Base-by-base conservation (phyloP, 1,140 invertebrate species). In the Drosophila novamexicana region DNA sequence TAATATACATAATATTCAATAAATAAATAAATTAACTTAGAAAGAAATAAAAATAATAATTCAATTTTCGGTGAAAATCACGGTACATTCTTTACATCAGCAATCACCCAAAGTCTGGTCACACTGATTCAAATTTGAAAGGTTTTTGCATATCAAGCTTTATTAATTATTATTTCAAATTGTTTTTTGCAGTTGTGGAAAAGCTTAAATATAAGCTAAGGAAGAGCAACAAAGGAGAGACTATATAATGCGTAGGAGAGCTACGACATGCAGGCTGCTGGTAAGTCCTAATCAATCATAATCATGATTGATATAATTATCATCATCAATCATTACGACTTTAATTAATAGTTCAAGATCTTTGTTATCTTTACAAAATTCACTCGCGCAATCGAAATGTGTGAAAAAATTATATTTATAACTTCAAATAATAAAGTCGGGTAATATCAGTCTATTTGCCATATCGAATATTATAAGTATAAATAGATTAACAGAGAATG, bases 181-280 rank as follows among this genome's bases (percentile, higher is more conserved):
- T 6, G 5, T 47, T 66, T 42, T 4, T 68, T 71, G 2, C 54
- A 63, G 74, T 6, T 36, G 4, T 62, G 16, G 12, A 36, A 2
- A 10, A 6, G 12, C 12, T 36, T 9, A 36, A 47, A 8, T 18
- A 12, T 3, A n/a, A 49, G 47, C 1, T 5, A 0, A 29, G 3
- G 9, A 18, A 37, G 6, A 49, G 37, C 36, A 40, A 9, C 32
- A 3, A n/a, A 12, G 22, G 29, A 10, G 42, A 10, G 36, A 16
- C 1, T 39, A 39, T n/a, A 72, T 44, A n/a, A 84, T 84, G 81
- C 77, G 62, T 79, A 74, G 77, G 7, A 10, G 29, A 52, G 22
- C 64, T 66, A 75, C 75, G 71, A 61, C 37, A 1, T 18, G 22
- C 53, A 49, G 61, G 39, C 57, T 91, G 34, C 68, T 86, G 82